A percentile compares a stretch with the other conserved stretches of the same genome.
These are phyloP conservation scores for Martes flavigula DNA, from an alignment of 2,797 vertebrate genomes.

Conservation along the genomic window DNA sequence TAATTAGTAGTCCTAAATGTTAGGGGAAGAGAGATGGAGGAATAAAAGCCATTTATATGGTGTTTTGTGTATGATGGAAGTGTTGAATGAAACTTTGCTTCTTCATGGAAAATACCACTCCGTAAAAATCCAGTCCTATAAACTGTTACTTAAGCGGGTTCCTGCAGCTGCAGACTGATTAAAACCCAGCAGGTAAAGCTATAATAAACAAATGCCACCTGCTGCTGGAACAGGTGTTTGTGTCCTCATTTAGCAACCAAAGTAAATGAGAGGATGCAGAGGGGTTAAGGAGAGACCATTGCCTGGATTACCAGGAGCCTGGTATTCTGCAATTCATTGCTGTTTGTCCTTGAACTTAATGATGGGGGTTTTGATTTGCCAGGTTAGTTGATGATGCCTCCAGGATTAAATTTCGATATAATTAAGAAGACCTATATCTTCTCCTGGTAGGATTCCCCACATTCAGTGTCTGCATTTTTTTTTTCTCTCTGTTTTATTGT, in stretches of 20 bases:
- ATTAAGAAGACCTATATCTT: constrained; percentile 73
- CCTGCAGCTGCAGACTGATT: constrained; percentile 87
- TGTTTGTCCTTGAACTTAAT: constrained; percentile 84
- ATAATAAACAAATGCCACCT: constrained; percentile 89
- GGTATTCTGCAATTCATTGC: constrained; percentile 76
- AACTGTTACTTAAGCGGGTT: constrained; percentile 81
- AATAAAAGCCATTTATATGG: constrained; percentile 66
- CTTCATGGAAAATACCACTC: constrained; percentile 73
- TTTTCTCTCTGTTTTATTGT: constrained; percentile 4
- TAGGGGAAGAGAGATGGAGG: constrained; percentile 62
- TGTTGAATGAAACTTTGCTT: constrained; percentile 68
- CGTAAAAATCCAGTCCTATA: constrained; percentile 76
- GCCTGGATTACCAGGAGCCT: constrained; percentile 75
- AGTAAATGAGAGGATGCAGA: constrained; percentile 83
- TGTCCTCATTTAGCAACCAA: constrained; percentile 85
- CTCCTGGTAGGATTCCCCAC: constrained; percentile 45
- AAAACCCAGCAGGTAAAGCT: constrained; percentile 86
- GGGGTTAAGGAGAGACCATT: constrained; percentile 78
- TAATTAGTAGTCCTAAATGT: constrained; percentile 82
- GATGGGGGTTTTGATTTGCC: constrained; percentile 67
- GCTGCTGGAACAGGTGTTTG: constrained; percentile 88
- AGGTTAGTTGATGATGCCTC: constrained; percentile 57
- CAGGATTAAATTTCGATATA: constrained; percentile 46
- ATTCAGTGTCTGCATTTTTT: background rate
- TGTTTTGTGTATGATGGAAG: constrained; percentile 81